A percentile compares a stretch with the other conserved stretches of the same genome.
Evolutionary conservation across 2,113 vertebrate genomes (phyloP).

Genomic region (Acanthochromis polyacanthus): DNA sequence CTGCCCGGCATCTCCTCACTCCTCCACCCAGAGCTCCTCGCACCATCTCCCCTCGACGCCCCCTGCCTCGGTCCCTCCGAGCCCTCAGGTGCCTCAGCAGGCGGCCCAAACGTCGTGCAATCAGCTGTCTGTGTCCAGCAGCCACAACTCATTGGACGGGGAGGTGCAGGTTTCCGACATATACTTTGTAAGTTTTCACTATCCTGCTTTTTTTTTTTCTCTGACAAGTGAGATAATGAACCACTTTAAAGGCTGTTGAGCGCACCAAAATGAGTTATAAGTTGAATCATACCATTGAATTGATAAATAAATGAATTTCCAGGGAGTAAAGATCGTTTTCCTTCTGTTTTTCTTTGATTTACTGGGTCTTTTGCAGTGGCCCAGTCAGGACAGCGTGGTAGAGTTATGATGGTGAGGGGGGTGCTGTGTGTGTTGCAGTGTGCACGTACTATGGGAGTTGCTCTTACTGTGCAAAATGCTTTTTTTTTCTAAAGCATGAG

Average conservation of each 20-base stretch:
- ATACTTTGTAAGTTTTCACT: constrained; percentile 94
- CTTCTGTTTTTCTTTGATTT: constrained; percentile 42
- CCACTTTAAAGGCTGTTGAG: background rate
- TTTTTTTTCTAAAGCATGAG: constrained; percentile 42
- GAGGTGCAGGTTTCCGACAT: constrained; percentile 92
- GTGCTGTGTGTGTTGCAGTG: constrained; percentile 26
- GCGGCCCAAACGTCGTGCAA: constrained; percentile 77
- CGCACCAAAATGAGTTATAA: constrained; percentile 1
- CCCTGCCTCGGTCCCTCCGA: constrained; percentile 74
- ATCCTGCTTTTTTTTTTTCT: background rate
- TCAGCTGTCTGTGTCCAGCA: constrained; percentile 90
- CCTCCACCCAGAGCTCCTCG: constrained; percentile 48
- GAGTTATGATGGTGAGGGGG: constrained; percentile 84
- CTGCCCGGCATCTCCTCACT: constrained; percentile 43
- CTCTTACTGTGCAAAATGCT: constrained; percentile 29
- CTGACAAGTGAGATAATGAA: background rate
- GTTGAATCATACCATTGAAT: background rate
- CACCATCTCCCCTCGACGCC: constrained; percentile 64
- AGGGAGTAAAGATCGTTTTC: constrained; percentile 32
- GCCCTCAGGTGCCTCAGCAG: constrained; percentile 65
- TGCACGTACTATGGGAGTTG: constrained; percentile 50
- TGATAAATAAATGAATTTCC: background rate
- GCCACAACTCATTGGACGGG: constrained; percentile 92
- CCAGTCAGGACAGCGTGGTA: constrained; percentile 83
- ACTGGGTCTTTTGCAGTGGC: constrained; percentile 76